These are phyloP conservation scores for Eriosoma lanigerum DNA, from an alignment of 1,140 invertebrate genomes.

Conservation along the genomic window DNA sequence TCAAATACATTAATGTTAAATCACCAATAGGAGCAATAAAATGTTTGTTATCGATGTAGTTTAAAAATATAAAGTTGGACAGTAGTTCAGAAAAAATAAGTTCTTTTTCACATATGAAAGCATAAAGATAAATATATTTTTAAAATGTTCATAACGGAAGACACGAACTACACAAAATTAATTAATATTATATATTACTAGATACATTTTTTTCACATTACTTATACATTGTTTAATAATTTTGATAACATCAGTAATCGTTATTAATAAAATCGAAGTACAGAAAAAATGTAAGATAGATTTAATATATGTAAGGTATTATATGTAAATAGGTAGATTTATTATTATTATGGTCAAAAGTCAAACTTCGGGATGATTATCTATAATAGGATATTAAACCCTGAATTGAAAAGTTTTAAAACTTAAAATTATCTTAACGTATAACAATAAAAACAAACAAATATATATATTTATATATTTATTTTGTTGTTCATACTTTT, in stretches of 20 bases:
- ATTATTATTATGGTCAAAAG: neutral
- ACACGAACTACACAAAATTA: conserved; percentile 9
- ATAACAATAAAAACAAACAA: neutral
- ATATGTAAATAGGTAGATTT: neutral
- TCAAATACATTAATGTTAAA: too few relatives aligned
- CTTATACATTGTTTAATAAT: neutral
- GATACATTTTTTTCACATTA: neutral
- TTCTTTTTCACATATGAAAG: neutral
- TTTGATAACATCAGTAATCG: neutral
- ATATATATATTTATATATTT: neutral
- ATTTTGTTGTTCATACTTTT: neutral
- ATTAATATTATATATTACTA: neutral
- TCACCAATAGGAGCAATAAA: too few relatives aligned
- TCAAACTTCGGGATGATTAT: neutral
- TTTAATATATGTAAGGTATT: neutral
- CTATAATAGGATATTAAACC: neutral
- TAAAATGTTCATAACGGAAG: neutral
- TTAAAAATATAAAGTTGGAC: neutral
- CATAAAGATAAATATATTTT: neutral
- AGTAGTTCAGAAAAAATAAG: conserved; percentile 9
- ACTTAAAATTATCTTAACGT: neutral
- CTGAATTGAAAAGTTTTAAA: neutral
- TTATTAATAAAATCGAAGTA: neutral
- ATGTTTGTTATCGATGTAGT: too few relatives aligned
- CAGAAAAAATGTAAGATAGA: neutral